Evolutionary conservation across 2,797 vertebrate species (phyloP).

Genomic region (Centropyge bicolor): DNA sequence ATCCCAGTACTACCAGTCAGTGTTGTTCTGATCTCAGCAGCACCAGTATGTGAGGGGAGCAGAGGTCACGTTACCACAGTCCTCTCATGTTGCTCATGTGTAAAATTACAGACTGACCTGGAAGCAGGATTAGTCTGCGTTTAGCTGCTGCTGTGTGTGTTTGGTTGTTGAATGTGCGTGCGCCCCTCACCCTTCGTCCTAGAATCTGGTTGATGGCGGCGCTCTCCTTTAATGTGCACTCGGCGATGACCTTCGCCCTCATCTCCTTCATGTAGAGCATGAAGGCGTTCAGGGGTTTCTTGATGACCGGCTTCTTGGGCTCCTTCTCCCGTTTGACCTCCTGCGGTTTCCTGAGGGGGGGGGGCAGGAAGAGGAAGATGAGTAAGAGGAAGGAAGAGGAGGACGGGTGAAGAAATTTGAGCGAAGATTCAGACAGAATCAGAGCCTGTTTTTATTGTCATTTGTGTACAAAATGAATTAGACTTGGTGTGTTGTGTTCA

Average conservation of each 20-base stretch:
- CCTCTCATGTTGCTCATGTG: conserved; percentile 64
- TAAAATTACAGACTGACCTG: conserved; percentile 63
- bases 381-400: neutral
- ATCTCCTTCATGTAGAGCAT: conserved; percentile 99
- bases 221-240: conserved; percentile 99
- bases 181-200: conserved; percentile 92
- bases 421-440: neutral
- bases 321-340: conserved; percentile 97
- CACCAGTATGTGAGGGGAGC: conserved; percentile 28
- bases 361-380: too few relatives aligned
- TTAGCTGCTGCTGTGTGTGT: neutral
- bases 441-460: neutral
- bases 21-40: conserved; percentile 15
- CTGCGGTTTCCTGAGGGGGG: conserved; percentile 90
- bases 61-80: conserved; percentile 36
- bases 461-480: neutral
- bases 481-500: neutral
- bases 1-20: conserved; percentile 3
- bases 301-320: conserved; percentile 98
- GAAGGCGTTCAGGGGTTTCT: conserved; percentile 98
- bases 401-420: neutral
- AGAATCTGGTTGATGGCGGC: conserved; percentile 99
- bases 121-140: conserved; percentile 52
- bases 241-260: conserved; percentile 97
- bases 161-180: neutral